These are phyloP conservation scores for Arbacia lixula DNA, from an alignment of 53 echinoderm and acorn worm genomes.

Conservation along the genomic window DNA sequence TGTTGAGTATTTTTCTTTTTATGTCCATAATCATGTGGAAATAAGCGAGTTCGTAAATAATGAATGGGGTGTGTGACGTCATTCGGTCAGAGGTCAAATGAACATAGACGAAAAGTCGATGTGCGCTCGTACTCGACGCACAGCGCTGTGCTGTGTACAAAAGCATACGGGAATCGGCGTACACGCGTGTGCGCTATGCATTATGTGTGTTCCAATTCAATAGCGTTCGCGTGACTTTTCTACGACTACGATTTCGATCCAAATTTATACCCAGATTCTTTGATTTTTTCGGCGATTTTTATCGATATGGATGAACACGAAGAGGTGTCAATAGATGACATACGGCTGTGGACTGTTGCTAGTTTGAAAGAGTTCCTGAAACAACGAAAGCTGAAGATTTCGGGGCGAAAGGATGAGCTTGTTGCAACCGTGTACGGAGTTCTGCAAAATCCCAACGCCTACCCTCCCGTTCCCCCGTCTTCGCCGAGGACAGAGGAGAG, in stretches of 20 bases:
- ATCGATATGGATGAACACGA: neutral
- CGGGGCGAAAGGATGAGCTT: slow-evolving; percentile 20
- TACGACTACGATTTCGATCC: neutral
- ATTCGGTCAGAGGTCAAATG: slow-evolving; percentile 15
- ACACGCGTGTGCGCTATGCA: neutral
- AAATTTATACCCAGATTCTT: neutral
- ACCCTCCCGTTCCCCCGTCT: neutral
- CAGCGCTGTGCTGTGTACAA: neutral
- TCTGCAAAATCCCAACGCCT: neutral
- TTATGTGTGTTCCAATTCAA: neutral
- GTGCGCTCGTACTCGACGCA: neutral
- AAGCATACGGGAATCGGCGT: neutral
- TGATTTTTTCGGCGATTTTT: neutral
- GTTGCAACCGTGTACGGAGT: slow-evolving; percentile 13
- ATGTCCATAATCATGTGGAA: too few species aligned
- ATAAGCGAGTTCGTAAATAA: slow-evolving; percentile 20
- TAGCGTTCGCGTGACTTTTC: neutral
- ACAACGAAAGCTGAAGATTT: neutral
- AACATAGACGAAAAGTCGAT: neutral
- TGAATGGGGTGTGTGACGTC: slow-evolving; percentile 21
- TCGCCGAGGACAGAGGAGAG: neutral
- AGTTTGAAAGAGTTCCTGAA: slow-evolving; percentile 10
- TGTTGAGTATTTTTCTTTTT: too few species aligned
- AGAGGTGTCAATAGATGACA: slow-evolving; percentile 18
- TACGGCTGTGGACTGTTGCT: slow-evolving; percentile 1